phyloP scores from a whole-genome alignment of 2,113 vertebrate genomes.

The Sorex fumeus region DNA sequence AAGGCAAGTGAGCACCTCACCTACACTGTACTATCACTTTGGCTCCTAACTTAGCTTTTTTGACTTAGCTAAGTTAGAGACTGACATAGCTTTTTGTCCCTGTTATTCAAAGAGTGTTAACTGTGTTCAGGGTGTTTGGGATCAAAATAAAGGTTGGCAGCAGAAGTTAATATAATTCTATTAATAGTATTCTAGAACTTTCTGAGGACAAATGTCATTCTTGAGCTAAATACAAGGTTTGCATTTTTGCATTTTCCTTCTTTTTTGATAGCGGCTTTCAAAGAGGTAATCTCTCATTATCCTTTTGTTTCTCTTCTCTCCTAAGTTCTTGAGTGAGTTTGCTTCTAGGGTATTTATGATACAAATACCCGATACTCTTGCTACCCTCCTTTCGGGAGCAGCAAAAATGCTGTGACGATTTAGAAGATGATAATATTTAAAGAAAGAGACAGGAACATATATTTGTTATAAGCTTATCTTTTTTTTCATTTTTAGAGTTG shows the following conservation, averaged over 20 bases:
- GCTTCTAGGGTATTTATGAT: neutral
- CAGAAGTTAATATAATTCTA: neutral
- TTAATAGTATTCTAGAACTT: slow-evolving; percentile 41
- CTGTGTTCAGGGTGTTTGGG: neutral
- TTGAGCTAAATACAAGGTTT: neutral
- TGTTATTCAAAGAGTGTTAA: neutral
- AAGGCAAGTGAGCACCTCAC: no score
- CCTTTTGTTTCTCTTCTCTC: no score
- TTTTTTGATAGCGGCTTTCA: neutral
- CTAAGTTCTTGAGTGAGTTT: neutral
- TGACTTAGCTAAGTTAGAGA: no score
- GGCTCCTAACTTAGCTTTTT: no score
- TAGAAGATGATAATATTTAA: slow-evolving; percentile 68
- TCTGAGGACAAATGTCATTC: neutral
- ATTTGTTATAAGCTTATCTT: slow-evolving; percentile 89
- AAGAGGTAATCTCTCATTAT: neutral
- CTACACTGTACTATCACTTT: no score
- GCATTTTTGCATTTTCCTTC: neutral
- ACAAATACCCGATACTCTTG: neutral
- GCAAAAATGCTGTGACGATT: neutral
- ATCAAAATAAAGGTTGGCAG: slow-evolving; percentile 10
- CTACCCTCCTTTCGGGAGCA: neutral
- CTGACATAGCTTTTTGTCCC: neutral
- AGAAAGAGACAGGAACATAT: slow-evolving; percentile 84
- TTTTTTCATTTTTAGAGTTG: slow-evolving; percentile 87